Evolutionary conservation across 1,140 invertebrate genomes (phyloP).

Genomic region (Antheraea pernyi): DNA sequence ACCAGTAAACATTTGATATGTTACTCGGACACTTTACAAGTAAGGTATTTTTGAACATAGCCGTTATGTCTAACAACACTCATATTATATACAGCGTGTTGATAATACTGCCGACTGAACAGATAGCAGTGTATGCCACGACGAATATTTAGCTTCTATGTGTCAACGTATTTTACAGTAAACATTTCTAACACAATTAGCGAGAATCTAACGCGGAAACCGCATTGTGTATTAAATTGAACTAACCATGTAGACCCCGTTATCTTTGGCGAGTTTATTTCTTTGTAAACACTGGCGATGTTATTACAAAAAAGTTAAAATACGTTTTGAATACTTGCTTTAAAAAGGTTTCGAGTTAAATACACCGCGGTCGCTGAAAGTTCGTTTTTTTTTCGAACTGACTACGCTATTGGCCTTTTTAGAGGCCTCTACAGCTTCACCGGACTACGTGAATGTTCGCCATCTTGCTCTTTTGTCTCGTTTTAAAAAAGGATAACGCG

Average conservation of each 20-base stretch:
- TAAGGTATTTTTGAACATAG: neutral
- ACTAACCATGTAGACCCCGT: slow-evolving; percentile 8
- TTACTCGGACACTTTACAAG: neutral
- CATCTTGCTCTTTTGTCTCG: too few relatives aligned
- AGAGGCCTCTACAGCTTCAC: too few relatives aligned
- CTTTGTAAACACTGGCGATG: neutral
- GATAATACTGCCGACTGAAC: neutral
- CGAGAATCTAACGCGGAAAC: neutral
- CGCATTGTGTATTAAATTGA: neutral
- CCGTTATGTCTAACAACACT: too few relatives aligned
- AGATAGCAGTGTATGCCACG: neutral
- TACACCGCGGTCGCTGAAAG: too few relatives aligned
- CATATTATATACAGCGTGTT: neutral
- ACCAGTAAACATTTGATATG: neutral
- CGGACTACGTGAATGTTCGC: too few relatives aligned
- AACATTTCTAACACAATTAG: slow-evolving; percentile 13
- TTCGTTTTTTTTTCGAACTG: too few relatives aligned
- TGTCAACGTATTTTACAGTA: slow-evolving; percentile 11
- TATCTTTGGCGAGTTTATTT: neutral
- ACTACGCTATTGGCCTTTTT: too few relatives aligned
- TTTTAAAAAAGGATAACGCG: too few relatives aligned
- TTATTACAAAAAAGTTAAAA: too few relatives aligned
- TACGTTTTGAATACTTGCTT: too few relatives aligned
- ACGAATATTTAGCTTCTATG: neutral
- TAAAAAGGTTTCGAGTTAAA: too few relatives aligned